phyloP scores from a whole-genome alignment of 2,888 invertebrate genomes.

The Drosophila pseudotakahashii region DNA sequence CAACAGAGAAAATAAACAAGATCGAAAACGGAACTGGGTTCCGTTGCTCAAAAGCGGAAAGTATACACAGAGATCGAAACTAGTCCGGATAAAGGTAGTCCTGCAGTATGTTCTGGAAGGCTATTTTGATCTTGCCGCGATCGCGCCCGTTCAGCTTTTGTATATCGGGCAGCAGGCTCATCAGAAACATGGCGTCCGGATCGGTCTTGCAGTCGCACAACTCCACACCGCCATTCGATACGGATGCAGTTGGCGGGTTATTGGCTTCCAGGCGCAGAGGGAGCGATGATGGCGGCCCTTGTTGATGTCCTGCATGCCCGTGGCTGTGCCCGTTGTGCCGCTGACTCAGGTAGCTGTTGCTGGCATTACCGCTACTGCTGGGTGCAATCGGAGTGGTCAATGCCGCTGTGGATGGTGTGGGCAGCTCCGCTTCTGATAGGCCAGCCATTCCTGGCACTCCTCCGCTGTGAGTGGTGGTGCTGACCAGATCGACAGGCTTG shows the following conservation, averaged over 20 bases:
- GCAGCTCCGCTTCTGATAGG: conserved; percentile 35
- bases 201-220: conserved; percentile 83
- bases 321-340: conserved; percentile 55
- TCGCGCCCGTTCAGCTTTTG: conserved; percentile 83
- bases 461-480: conserved; percentile 72
- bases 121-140: conserved; percentile 83
- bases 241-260: conserved; percentile 36
- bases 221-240: conserved; percentile 57
- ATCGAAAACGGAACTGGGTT: conserved; percentile 25
- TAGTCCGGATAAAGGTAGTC: conserved; percentile 83
- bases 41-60: conserved; percentile 50
- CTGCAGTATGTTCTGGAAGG: conserved; percentile 83
- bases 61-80: conserved; percentile 71
- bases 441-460: conserved; percentile 13
- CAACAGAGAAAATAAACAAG: conserved; percentile 12
- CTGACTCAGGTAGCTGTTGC: conserved; percentile 46
- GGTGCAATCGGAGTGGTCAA: conserved; percentile 23
- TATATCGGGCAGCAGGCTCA: conserved; percentile 83
- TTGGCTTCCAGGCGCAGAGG: conserved; percentile 57
- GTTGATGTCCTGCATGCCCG: conserved; percentile 52
- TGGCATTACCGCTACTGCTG: conserved; percentile 12
- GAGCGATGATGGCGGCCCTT: conserved; percentile 26
- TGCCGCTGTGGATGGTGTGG: conserved; percentile 41
- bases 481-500: conserved; percentile 76
- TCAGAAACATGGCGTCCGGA: conserved; percentile 84